These are phyloP conservation scores for Decapterus maruadsi DNA, from an alignment of 2,797 vertebrate species.

Conservation along the genomic window DNA sequence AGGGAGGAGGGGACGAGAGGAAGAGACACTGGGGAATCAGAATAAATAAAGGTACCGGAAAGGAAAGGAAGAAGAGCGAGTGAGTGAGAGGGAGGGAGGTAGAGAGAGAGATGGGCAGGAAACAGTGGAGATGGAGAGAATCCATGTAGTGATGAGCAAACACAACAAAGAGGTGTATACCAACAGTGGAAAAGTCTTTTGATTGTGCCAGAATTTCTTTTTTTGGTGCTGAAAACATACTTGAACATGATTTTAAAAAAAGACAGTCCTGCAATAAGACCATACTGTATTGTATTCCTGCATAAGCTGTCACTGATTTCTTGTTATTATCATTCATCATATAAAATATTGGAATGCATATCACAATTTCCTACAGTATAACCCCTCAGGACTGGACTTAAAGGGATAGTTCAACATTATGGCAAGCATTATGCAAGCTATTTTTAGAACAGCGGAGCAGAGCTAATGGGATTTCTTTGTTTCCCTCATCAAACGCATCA, in stretches of 20 bases:
- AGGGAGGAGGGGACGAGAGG: background rate
- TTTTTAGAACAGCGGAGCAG: too few species aligned
- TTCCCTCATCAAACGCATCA: too few species aligned
- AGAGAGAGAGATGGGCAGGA: background rate
- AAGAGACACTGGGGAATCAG: conserved; percentile 38
- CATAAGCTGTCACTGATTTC: background rate
- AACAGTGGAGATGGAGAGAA: conserved; percentile 6
- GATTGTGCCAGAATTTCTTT: conserved; percentile 2
- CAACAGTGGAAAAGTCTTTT: background rate
- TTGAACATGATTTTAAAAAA: background rate
- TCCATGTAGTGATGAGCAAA: conserved; percentile 19
- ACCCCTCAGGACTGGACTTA: too few species aligned
- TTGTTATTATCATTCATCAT: background rate
- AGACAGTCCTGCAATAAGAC: background rate
- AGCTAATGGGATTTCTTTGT: too few species aligned
- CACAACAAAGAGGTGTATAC: conserved; percentile 36
- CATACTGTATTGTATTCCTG: background rate
- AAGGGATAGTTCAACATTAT: too few species aligned
- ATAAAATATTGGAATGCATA: too few species aligned
- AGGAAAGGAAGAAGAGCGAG: background rate
- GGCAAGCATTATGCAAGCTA: too few species aligned
- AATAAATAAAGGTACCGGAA: conserved; percentile 44
- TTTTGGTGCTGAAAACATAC: background rate
- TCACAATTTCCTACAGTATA: background rate
- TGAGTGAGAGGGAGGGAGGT: background rate